Percentiles rank a stretch among this genome's conserved stretches.
phyloP scores from a whole-genome alignment of 2,113 vertebrate genomes.

The Spermophilus dauricus region DNA sequence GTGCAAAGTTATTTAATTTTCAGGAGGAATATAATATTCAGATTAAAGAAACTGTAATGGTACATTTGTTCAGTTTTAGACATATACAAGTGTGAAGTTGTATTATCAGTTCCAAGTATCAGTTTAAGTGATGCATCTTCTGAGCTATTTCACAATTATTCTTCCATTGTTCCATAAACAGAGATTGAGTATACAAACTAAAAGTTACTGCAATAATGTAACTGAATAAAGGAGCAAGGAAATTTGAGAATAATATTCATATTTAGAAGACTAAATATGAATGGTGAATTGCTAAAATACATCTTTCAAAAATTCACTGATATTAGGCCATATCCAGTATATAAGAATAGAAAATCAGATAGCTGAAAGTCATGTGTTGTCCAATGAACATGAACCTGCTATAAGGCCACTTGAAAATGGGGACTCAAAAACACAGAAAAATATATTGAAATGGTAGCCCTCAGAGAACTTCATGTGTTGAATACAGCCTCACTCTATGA shows the following conservation, averaged over 20 bases:
- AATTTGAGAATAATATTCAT: conserved; percentile 12
- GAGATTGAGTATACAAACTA: conserved; percentile 60
- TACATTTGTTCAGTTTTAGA: conserved; percentile 38
- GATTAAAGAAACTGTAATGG: conserved; percentile 59
- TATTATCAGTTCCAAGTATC: background rate
- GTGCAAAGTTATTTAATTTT: conserved; percentile 56
- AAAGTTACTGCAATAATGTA: conserved; percentile 65
- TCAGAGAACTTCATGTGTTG: background rate
- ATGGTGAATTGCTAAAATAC: conserved; percentile 33
- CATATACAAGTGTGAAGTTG: background rate
- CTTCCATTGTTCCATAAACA: conserved; percentile 54
- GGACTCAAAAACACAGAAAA: background rate
- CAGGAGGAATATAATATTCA: conserved; percentile 26
- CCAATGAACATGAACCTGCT: background rate
- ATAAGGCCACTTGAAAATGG: background rate
- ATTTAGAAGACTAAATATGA: conserved; percentile 32
- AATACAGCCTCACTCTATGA: background rate
- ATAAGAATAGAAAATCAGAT: background rate
- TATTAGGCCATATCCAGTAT: background rate
- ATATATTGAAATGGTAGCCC: background rate
- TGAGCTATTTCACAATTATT: conserved; percentile 42
- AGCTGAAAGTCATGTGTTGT: background rate
- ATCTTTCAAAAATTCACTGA: conserved; percentile 49
- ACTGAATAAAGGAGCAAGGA: conserved; percentile 21
- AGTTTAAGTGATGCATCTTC: conserved; percentile 53